Evolutionary conservation across 2,888 invertebrate genomes (phyloP).

Genomic region (Fragum whitleyi): DNA sequence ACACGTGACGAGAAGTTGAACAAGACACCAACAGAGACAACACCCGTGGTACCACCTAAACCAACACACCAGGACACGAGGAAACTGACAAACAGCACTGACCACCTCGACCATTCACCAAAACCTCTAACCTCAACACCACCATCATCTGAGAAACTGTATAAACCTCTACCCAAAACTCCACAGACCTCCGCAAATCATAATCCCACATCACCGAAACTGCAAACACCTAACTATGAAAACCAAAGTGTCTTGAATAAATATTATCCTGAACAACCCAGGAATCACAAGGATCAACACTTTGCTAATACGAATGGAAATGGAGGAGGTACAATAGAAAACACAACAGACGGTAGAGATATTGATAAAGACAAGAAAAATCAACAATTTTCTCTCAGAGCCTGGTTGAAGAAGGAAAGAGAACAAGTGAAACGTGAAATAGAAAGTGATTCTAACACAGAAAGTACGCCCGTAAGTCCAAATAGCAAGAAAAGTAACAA

Average conservation of each 20-base stretch:
- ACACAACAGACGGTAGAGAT: not conserved
- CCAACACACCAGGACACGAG: conserved; percentile 26
- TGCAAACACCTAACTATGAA: conserved; percentile 66
- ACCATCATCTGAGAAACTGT: conserved; percentile 72
- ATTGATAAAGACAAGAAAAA: conserved; percentile 38
- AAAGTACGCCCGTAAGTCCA: not conserved
- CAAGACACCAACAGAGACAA: conserved; percentile 61
- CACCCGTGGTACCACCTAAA: conserved; percentile 47
- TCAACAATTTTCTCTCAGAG: conserved; percentile 75
- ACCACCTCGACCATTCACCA: conserved; percentile 65
- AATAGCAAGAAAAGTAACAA: conserved; percentile 13
- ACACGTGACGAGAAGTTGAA: conserved; percentile 74
- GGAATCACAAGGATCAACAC: not conserved
- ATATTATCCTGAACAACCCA: conserved; percentile 4
- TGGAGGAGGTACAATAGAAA: not conserved
- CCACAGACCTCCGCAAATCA: conserved; percentile 19
- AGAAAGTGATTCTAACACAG: conserved; percentile 50
- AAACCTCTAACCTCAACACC: conserved; percentile 78
- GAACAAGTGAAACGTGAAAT: conserved; percentile 64
- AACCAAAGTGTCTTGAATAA: conserved; percentile 66
- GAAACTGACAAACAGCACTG: conserved; percentile 26
- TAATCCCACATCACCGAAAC: not conserved
- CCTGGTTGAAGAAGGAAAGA: conserved; percentile 77
- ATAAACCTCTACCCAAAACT: conserved; percentile 75
- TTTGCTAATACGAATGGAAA: not conserved